phyloP scores from a whole-genome alignment of 1,140 invertebrate species.

The Scaptomyza pallida region DNA sequence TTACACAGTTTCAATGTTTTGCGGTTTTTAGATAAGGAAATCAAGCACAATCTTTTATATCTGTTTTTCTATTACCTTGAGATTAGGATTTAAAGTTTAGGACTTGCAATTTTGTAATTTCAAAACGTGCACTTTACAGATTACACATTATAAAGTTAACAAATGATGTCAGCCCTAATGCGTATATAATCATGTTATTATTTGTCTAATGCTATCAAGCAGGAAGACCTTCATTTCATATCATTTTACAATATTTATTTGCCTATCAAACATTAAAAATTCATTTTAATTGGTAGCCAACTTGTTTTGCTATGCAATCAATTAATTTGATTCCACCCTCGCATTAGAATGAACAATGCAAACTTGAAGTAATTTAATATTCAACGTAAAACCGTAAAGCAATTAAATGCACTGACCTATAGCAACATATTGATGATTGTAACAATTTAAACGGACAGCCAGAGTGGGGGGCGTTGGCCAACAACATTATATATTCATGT shows the following conservation, averaged over 20 bases:
- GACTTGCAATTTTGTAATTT: background rate
- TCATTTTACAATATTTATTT: too few relatives aligned
- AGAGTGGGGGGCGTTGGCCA: too few relatives aligned
- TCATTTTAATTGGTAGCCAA: too few relatives aligned
- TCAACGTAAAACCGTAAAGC: background rate
- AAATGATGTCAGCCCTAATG: too few relatives aligned
- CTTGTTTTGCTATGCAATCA: too few relatives aligned
- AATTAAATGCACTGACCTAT: constrained; percentile 6
- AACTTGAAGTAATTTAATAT: background rate
- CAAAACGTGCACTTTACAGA: background rate
- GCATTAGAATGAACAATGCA: background rate
- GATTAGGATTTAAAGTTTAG: background rate
- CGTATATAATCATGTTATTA: too few relatives aligned
- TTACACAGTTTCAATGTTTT: background rate
- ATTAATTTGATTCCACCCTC: too few relatives aligned
- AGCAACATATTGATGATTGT: background rate
- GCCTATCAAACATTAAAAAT: too few relatives aligned
- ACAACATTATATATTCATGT: background rate
- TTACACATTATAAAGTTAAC: too few relatives aligned
- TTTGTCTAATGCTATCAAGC: too few relatives aligned
- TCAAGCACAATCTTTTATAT: background rate
- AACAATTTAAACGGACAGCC: background rate
- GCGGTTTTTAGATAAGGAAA: background rate
- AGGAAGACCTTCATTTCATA: too few relatives aligned
- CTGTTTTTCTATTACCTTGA: background rate